phyloP scores from a whole-genome alignment of 2,113 vertebrate species.

The Xyliphius kryptos region DNA sequence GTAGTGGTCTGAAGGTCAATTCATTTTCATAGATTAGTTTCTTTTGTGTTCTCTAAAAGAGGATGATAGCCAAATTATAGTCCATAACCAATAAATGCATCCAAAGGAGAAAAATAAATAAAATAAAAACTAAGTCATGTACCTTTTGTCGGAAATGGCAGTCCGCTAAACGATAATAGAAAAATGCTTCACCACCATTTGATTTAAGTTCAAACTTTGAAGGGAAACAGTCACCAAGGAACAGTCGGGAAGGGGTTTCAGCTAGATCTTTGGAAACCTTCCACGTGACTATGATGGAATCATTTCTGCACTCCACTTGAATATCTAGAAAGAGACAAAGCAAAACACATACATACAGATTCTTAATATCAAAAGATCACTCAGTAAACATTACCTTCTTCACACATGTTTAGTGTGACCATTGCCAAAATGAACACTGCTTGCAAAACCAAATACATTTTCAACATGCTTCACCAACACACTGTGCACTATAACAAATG shows the following conservation, averaged over 20 bases:
- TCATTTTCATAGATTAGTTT: conserved; percentile 46
- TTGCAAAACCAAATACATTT: too few relatives aligned
- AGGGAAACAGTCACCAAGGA: conserved; percentile 59
- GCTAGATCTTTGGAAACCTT: conserved; percentile 34
- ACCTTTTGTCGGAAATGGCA: conserved; percentile 59
- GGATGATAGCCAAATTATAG: not conserved
- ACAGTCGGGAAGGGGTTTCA: conserved; percentile 45
- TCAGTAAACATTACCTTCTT: not conserved
- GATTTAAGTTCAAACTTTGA: conserved; percentile 28
- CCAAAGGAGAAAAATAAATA: not conserved
- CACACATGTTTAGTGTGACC: too few relatives aligned
- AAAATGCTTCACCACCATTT: conserved; percentile 40
- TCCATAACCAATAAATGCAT: not conserved
- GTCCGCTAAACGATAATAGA: conserved; percentile 38
- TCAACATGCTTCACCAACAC: too few relatives aligned
- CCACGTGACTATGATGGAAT: conserved; percentile 47
- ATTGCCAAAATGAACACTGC: too few relatives aligned
- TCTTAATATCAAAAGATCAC: not conserved
- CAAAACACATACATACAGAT: not conserved
- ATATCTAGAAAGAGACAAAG: conserved; percentile 45
- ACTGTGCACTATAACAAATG: too few relatives aligned
- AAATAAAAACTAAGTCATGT: not conserved
- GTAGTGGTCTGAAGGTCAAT: conserved; percentile 50
- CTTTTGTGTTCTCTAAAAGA: conserved; percentile 51
- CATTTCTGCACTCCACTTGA: conserved; percentile 41